Evolutionary conservation across 2,797 vertebrate species (phyloP).

Genomic region (Diplodus puntazzo): DNA sequence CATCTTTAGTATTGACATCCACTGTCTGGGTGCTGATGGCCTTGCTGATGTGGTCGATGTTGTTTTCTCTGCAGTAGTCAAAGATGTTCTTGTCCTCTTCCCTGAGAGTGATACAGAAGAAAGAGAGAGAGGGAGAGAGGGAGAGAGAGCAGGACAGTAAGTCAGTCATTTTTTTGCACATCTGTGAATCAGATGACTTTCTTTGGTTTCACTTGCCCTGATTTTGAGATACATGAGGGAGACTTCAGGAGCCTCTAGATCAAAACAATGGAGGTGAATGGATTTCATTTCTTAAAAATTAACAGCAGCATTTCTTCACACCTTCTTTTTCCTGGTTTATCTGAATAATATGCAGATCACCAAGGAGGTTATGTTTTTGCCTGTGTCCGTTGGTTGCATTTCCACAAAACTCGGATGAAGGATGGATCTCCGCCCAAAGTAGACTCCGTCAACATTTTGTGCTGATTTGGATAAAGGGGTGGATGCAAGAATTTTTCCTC

Average conservation of each 20-base stretch:
- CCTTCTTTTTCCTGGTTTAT: background rate
- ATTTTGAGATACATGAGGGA: background rate
- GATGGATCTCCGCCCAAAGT: no score
- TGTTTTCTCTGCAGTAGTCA: constrained; percentile 99
- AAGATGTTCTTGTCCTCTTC: constrained; percentile 99
- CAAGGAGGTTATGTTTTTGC: no score
- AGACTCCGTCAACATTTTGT: no score
- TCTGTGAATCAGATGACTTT: background rate
- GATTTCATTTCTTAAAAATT: background rate
- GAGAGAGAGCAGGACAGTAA: background rate
- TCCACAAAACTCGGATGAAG: no score
- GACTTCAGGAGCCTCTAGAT: background rate
- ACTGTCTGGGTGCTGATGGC: constrained; percentile 91
- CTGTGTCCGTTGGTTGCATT: no score
- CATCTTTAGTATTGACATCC: constrained; percentile 94
- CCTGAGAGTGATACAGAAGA: constrained; percentile 75
- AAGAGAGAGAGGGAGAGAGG: background rate
- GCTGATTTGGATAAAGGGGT: no score
- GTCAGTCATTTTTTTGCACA: constrained; percentile 27
- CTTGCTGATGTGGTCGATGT: constrained; percentile 92
- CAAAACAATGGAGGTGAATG: background rate
- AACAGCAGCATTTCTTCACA: background rate
- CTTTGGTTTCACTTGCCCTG: constrained; percentile 1
- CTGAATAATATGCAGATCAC: background rate
- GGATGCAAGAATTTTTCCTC: no score